Conservation (phyloP, 1,140 invertebrate genomes). For the Neodiprion virginianus region DNA sequence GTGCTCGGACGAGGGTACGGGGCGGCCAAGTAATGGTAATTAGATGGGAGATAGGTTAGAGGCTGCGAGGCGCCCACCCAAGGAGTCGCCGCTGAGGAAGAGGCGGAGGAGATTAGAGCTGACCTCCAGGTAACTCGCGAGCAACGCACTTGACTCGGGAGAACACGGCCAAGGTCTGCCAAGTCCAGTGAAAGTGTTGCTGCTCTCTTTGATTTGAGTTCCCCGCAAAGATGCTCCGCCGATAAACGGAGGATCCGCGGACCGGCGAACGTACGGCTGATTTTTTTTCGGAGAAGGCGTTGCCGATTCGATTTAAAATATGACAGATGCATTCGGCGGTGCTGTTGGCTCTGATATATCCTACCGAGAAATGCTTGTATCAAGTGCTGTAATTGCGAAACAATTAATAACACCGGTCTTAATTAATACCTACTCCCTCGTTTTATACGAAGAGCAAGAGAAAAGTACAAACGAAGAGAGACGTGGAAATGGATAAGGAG, state of each 20-base stretch:
- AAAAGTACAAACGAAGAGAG: too few species aligned
- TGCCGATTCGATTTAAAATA: neutral
- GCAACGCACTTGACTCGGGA: neutral
- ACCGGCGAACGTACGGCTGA: neutral
- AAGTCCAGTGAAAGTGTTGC: neutral
- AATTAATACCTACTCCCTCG: neutral
- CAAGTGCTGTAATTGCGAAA: neutral
- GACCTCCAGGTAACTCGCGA: neutral
- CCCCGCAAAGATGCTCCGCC: neutral
- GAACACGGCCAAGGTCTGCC: neutral
- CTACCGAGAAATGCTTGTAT: neutral
- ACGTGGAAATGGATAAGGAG: too few species aligned
- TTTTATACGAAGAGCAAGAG: too few species aligned
- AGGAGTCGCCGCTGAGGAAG: neutral
- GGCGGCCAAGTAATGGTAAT: slow-evolving; percentile 1
- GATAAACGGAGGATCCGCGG: neutral
- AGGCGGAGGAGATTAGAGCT: neutral
- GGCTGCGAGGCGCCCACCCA: slow-evolving; percentile 1
- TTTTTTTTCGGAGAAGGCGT: neutral
- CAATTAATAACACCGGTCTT: neutral
- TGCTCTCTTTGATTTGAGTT: neutral
- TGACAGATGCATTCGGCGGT: neutral
- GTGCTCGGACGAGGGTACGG: neutral
- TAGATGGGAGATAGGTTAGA: slow-evolving; percentile 7
- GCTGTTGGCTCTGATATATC: neutral